phyloP scores from a whole-genome alignment of 2,113 vertebrate genomes.

The Melanotaenia duboulayi region DNA sequence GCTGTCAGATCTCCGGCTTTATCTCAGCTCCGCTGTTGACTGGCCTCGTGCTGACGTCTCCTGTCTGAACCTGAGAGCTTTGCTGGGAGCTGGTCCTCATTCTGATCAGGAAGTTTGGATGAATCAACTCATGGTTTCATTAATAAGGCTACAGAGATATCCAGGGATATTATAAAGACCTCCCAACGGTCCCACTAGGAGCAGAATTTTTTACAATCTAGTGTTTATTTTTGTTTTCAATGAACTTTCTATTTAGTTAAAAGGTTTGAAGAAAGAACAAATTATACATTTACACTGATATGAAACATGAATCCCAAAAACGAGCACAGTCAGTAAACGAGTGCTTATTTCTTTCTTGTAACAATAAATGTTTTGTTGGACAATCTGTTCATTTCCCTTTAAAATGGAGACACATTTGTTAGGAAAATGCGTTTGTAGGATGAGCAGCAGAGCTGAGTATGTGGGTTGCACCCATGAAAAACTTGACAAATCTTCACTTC shows the following conservation, averaged over 20 bases:
- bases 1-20: slow-evolving; percentile 70
- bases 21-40: slow-evolving; percentile 63
- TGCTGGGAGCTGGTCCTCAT: background rate
- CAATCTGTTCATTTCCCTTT: too few species aligned
- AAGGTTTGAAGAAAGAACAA: background rate
- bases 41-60: slow-evolving; percentile 50
- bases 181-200: background rate
- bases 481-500: too few species aligned
- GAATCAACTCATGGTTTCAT: slow-evolving; percentile 44
- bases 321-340: too few species aligned
- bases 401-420: too few species aligned
- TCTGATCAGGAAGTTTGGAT: slow-evolving; percentile 30
- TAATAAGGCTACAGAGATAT: background rate
- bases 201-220: background rate
- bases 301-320: too few species aligned
- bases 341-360: too few species aligned
- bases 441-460: too few species aligned
- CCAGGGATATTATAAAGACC: background rate
- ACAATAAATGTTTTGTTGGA: too few species aligned
- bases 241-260: background rate
- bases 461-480: too few species aligned
- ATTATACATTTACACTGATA: background rate
- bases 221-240: background rate
- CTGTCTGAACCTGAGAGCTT: slow-evolving; percentile 49
- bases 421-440: too few species aligned